A percentile compares a stretch with the other conserved stretches of the same genome.
These are phyloP conservation scores for Ostrea edulis DNA, from an alignment of 1,140 invertebrate genomes.

Conservation along the genomic window DNA sequence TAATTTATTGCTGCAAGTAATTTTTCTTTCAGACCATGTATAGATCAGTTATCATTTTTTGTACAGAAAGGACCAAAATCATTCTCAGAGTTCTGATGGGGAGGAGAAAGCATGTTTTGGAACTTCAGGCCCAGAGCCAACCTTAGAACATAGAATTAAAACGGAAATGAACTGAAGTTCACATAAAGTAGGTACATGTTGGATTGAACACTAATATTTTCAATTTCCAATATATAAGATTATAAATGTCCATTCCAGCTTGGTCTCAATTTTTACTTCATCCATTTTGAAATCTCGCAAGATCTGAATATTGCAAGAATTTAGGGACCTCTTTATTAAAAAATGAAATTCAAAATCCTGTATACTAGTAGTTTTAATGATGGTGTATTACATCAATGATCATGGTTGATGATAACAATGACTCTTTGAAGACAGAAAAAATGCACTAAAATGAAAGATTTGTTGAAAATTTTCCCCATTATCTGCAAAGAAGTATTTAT, in stretches of 20 bases:
- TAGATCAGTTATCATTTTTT: background rate
- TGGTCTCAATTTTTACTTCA: background rate
- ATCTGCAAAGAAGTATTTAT: no score
- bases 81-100: background rate
- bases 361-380: no score
- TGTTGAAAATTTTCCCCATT: no score
- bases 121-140: background rate
- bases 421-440: no score
- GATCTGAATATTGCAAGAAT: no score
- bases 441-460: no score
- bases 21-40: background rate
- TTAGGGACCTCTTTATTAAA: no score
- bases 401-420: no score
- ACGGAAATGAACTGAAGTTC: constrained; percentile 22
- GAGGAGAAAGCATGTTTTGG: background rate
- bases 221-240: background rate
- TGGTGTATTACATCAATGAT: no score
- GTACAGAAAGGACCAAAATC: constrained; percentile 6
- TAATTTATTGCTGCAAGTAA: no score
- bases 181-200: background rate
- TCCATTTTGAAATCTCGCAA: no score
- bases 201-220: background rate
- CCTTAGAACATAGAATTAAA: constrained; percentile 24
- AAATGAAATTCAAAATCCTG: no score
- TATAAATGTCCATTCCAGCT: background rate